Conservation (phyloP, 2,888 invertebrate genomes). For the Tipula vernalis region DNA sequence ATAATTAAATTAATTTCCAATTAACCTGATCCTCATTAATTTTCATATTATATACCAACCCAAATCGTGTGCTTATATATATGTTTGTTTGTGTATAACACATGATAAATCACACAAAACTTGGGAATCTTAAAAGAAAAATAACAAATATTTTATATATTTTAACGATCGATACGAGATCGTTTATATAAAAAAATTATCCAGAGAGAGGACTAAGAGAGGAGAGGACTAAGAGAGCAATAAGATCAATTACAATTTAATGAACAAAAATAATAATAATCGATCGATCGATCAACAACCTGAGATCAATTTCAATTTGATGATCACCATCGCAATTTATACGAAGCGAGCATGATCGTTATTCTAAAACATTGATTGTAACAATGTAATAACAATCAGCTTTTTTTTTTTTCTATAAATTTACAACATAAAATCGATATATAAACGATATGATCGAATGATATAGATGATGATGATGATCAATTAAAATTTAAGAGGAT, state of each 20-base stretch:
- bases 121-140: background rate
- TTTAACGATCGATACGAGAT: background rate
- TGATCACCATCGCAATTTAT: background rate
- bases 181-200: background rate
- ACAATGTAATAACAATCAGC: background rate
- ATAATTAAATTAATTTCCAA: constrained; percentile 4
- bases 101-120: background rate
- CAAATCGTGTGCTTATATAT: background rate
- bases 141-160: background rate
- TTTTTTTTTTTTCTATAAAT: background rate
- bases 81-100: background rate
- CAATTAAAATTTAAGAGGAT: background rate
- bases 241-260: constrained; percentile 4
- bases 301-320: background rate
- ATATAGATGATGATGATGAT: background rate
- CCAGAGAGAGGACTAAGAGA: background rate
- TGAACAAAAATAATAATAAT: background rate
- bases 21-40: background rate
- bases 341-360: background rate
- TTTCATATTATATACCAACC: background rate
- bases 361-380: background rate
- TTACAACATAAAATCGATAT: background rate
- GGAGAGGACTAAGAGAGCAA: background rate
- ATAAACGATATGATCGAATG: background rate
- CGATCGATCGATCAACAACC: background rate